These are phyloP conservation scores for Ennomos quercinarius DNA, from an alignment of 2,888 invertebrate genomes.

Conservation along the genomic window DNA sequence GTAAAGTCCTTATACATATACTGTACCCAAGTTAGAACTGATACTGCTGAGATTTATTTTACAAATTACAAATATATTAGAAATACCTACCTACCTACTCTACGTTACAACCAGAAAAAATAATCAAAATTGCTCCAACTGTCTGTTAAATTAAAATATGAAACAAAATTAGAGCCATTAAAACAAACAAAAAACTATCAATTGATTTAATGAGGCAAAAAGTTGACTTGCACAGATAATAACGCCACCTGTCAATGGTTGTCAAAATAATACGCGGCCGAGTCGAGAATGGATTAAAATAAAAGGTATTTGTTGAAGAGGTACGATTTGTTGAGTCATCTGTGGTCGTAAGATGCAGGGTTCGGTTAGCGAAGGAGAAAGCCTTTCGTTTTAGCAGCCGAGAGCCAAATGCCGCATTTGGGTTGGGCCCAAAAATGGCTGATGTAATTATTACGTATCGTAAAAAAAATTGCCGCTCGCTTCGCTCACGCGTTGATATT, in stretches of 20 bases:
- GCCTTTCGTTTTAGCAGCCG: not conserved
- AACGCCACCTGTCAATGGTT: conserved; percentile 71
- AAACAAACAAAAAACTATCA: conserved; percentile 39
- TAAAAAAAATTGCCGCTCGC: too few species aligned
- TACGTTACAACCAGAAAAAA: conserved; percentile 21
- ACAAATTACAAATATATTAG: too few species aligned
- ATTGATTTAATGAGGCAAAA: conserved; percentile 41
- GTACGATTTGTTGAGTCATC: conserved; percentile 67
- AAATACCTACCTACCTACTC: not conserved
- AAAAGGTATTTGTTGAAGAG: conserved; percentile 71
- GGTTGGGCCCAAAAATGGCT: too few species aligned
- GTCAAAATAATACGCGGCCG: conserved; percentile 66
- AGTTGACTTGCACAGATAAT: conserved; percentile 42
- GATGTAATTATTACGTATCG: too few species aligned
- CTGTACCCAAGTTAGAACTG: too few species aligned
- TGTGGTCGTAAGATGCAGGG: conserved; percentile 42
- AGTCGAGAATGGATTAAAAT: conserved; percentile 69
- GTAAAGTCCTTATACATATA: too few species aligned
- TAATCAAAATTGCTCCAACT: conserved; percentile 28
- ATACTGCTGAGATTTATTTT: too few species aligned
- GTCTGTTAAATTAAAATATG: conserved; percentile 34
- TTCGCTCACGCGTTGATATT: too few species aligned
- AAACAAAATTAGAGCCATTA: conserved; percentile 43
- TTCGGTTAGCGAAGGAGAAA: conserved; percentile 25
- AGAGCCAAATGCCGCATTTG: too few species aligned